A percentile compares a stretch with the other conserved stretches of the same genome.
These are phyloP conservation scores for Hydriomena furcata DNA, from an alignment of 2,888 invertebrate species.

Conservation along the genomic window DNA sequence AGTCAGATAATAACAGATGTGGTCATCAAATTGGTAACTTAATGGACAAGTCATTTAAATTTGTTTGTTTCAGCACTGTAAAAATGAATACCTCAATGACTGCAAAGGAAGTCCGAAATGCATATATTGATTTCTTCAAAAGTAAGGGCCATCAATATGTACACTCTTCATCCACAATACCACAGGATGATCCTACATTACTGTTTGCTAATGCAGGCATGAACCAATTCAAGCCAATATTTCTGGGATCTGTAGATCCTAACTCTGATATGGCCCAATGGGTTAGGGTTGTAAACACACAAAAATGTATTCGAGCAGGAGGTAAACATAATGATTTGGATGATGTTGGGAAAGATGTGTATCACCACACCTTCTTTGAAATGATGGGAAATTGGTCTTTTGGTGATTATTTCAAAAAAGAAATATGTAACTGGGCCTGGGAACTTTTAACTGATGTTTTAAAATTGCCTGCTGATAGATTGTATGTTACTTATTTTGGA, in stretches of 20 bases:
- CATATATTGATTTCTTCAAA: slow-evolving; percentile 95
- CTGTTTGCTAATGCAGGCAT: slow-evolving; percentile 99
- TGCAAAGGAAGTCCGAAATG: slow-evolving; percentile 91
- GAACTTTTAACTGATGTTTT: slow-evolving; percentile 93
- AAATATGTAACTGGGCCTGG: slow-evolving; percentile 99
- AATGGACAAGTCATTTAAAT: not conserved
- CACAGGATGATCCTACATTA: slow-evolving; percentile 98
- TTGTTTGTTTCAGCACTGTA: slow-evolving; percentile 40
- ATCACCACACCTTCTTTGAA: slow-evolving; percentile 99
- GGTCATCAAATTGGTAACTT: no score
- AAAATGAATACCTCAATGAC: slow-evolving; percentile 84
- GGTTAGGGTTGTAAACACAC: slow-evolving; percentile 95
- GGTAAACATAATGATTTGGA: slow-evolving; percentile 99
- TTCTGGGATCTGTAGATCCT: slow-evolving; percentile 97
- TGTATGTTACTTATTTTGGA: slow-evolving; percentile 99
- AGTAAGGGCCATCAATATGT: slow-evolving; percentile 95
- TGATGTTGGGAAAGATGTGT: slow-evolving; percentile 99
- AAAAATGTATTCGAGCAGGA: slow-evolving; percentile 99
- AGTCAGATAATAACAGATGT: no score
- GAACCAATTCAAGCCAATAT: slow-evolving; percentile 99
- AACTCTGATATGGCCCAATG: slow-evolving; percentile 97
- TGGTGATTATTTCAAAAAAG: slow-evolving; percentile 99
- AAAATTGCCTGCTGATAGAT: slow-evolving; percentile 91
- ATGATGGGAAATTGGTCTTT: slow-evolving; percentile 99
- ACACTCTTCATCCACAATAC: slow-evolving; percentile 98